Conservation (phyloP, 2,888 invertebrate genomes). For the Stenodera caucasica region DNA sequence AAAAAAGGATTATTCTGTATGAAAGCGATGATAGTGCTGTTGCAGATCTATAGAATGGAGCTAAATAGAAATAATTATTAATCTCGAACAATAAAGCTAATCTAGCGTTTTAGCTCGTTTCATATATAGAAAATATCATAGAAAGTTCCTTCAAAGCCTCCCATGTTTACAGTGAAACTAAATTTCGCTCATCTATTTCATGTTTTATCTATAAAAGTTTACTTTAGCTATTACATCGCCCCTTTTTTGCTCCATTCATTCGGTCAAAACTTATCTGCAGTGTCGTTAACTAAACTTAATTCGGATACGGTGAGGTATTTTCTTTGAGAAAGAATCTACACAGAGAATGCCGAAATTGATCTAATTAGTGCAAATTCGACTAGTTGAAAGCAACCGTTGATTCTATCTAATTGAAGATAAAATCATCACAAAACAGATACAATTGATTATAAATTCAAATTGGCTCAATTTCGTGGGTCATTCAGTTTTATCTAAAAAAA, state of each 20-base stretch:
- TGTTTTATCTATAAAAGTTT: background rate
- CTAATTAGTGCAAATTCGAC: background rate
- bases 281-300: constrained; percentile 1
- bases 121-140: too few species aligned
- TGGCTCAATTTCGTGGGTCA: too few species aligned
- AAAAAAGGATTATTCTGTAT: too few species aligned
- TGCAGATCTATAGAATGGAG: too few species aligned
- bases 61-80: too few species aligned
- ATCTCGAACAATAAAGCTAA: too few species aligned
- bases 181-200: background rate
- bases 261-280: background rate
- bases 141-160: too few species aligned
- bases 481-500: too few species aligned
- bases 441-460: background rate
- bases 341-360: background rate
- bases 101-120: too few species aligned
- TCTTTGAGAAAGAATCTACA: background rate
- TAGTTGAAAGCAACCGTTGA: background rate
- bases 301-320: background rate
- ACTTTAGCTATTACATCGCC: background rate
- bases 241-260: background rate
- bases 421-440: background rate
- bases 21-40: too few species aligned
- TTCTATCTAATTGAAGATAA: background rate
- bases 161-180: too few species aligned